Evolutionary conservation across 2,113 vertebrate genomes (phyloP).

Genomic region (Engraulis encrasicolus): DNA sequence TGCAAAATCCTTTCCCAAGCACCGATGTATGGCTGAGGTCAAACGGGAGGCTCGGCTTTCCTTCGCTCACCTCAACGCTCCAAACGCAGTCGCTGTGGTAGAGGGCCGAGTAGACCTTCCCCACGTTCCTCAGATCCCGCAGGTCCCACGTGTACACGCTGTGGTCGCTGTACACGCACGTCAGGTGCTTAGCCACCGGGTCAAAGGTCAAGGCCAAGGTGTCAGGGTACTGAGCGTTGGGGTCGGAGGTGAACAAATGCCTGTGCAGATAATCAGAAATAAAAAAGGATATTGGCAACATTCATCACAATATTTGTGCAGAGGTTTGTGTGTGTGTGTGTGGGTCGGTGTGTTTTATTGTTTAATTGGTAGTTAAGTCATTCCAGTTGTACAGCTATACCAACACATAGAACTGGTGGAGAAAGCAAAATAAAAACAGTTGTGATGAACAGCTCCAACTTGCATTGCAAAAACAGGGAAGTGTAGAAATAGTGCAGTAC

Average conservation of each 20-base stretch:
- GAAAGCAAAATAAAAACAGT: too few relatives aligned
- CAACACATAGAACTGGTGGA: too few relatives aligned
- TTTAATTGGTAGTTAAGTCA: too few relatives aligned
- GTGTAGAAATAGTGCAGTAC: too few relatives aligned
- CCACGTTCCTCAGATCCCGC: constrained; percentile 64
- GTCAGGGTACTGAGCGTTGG: constrained; percentile 77
- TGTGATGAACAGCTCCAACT: too few relatives aligned
- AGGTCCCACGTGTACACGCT: constrained; percentile 89
- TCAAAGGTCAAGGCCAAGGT: constrained; percentile 82
- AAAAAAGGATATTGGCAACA: neutral
- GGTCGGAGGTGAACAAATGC: constrained; percentile 52
- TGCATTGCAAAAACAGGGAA: too few relatives aligned
- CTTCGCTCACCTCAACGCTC: constrained; percentile 79
- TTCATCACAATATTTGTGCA: neutral
- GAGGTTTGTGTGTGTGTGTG: too few relatives aligned
- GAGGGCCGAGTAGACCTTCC: constrained; percentile 82
- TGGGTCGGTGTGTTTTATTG: too few relatives aligned
- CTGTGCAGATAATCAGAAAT: constrained; percentile 33
- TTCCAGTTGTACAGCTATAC: too few relatives aligned
- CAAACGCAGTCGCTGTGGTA: constrained; percentile 89
- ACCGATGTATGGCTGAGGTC: neutral
- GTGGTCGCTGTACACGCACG: constrained; percentile 88
- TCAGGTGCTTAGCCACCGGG: constrained; percentile 68
- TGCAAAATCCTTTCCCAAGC: neutral
- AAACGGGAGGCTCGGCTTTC: too few relatives aligned